These are phyloP conservation scores for Metellina segmentata DNA, from an alignment of 2,888 invertebrate genomes.

Conservation along the genomic window DNA sequence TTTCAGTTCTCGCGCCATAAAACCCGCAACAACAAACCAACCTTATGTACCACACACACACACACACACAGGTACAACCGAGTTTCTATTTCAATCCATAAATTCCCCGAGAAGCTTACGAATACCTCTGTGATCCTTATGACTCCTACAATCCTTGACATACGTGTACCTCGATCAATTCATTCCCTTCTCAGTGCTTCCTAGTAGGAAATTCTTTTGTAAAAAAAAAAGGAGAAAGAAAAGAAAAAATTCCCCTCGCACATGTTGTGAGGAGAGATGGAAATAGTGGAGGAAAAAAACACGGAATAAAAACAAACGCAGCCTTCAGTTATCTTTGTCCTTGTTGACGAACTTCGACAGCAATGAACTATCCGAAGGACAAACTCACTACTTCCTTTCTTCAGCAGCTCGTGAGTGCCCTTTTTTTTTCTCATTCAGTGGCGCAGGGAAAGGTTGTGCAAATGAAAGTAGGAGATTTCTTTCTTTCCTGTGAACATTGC, in stretches of 20 bases:
- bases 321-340: conserved; percentile 37
- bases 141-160: too few species aligned
- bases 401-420: background rate
- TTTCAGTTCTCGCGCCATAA: background rate
- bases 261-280: background rate
- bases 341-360: conserved; percentile 48
- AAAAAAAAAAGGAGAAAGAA: background rate
- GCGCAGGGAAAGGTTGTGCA: background rate
- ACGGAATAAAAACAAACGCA: conserved; percentile 47
- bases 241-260: background rate
- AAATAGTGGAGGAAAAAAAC: conserved; percentile 4
- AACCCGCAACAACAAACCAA: background rate
- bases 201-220: background rate
- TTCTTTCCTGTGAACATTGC: background rate
- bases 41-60: background rate
- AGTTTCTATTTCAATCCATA: background rate
- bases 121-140: background rate
- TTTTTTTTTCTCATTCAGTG: background rate
- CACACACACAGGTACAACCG: background rate
- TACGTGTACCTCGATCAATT: too few species aligned
- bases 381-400: background rate
- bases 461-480: background rate
- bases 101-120: background rate
- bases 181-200: background rate
- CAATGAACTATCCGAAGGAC: conserved; percentile 50